Conservation (phyloP, 2,797 vertebrate genomes). For the Anableps anableps region DNA sequence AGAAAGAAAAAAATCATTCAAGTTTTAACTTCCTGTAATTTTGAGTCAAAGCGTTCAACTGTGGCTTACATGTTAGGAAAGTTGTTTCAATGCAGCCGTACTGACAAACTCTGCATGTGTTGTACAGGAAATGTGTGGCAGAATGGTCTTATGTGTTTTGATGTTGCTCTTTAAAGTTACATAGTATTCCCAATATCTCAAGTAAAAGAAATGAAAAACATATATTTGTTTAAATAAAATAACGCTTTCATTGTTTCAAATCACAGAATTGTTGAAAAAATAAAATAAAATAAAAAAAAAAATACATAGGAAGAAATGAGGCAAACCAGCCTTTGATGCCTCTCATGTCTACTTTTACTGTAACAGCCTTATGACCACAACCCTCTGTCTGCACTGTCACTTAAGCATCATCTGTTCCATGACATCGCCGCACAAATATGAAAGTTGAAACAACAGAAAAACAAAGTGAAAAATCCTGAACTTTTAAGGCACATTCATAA, state of each 20-base stretch:
- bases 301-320: neutral
- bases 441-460: no score
- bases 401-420: constrained; percentile 8
- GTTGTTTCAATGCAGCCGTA: neutral
- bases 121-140: neutral
- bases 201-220: no score
- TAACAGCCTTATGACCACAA: constrained; percentile 23
- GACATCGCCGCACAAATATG: constrained; percentile 3
- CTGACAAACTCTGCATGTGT: neutral
- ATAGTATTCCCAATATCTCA: neutral
- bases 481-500: constrained; percentile 48
- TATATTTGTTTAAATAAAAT: neutral
- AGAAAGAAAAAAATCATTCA: neutral
- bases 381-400: neutral
- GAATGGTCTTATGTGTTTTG: neutral
- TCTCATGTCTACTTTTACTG: neutral
- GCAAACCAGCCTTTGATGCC: neutral
- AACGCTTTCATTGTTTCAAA: neutral
- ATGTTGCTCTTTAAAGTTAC: neutral
- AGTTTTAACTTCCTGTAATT: constrained; percentile 26
- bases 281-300: neutral
- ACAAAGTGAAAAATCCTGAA: neutral
- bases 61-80: neutral
- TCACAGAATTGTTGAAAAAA: neutral
- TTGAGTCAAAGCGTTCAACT: constrained; percentile 6